Evolutionary conservation across 1,140 invertebrate genomes (phyloP).

Genomic region (Maniola jurtina): DNA sequence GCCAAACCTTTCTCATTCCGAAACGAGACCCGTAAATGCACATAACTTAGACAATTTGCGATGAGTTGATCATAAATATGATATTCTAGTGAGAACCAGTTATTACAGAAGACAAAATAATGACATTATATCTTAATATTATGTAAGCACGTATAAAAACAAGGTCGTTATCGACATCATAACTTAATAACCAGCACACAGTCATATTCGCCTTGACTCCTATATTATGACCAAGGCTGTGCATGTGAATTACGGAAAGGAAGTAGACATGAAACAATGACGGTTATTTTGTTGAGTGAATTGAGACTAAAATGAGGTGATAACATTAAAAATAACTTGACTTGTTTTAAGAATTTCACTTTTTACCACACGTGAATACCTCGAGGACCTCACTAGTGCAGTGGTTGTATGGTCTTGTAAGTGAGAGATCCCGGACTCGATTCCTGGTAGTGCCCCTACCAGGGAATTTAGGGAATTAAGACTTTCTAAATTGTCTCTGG

Average conservation of each 20-base stretch:
- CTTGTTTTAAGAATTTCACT: background rate
- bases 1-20: too few species aligned
- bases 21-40: too few species aligned
- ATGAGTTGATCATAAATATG: too few species aligned
- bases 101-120: background rate
- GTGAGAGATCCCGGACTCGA: too few species aligned
- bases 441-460: too few species aligned
- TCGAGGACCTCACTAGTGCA: too few species aligned
- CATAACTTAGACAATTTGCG: too few species aligned
- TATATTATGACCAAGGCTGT: slow-evolving; percentile 44
- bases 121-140: background rate
- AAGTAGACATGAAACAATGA: slow-evolving; percentile 40
- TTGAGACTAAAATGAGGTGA: background rate
- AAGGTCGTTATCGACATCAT: slow-evolving; percentile 59
- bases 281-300: background rate
- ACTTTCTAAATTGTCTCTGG: too few species aligned
- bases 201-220: slow-evolving; percentile 62
- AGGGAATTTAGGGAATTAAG: too few species aligned
- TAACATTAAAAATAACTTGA: background rate
- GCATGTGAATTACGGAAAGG: slow-evolving; percentile 50
- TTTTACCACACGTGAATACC: background rate
- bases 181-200: slow-evolving; percentile 44
- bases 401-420: too few species aligned
- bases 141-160: slow-evolving; percentile 56
- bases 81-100: too few species aligned